Conservation (phyloP, 1,140 invertebrate genomes). For the Trypoxylus dichotomus region DNA sequence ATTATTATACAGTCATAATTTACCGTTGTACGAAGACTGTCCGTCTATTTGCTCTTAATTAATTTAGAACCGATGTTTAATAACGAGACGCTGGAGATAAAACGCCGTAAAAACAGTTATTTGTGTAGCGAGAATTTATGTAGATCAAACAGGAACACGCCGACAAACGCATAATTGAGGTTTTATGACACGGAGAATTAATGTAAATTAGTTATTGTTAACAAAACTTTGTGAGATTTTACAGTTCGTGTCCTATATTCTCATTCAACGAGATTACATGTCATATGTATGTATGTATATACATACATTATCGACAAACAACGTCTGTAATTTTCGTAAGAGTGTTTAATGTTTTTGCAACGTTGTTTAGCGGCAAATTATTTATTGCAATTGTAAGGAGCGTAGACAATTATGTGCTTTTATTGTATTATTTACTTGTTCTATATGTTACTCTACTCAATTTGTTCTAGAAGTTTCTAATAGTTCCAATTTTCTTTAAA, state of each 20-base stretch:
- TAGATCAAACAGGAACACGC: slow-evolving; percentile 6
- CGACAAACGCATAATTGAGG: slow-evolving; percentile 12
- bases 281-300: neutral
- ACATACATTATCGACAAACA: neutral
- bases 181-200: neutral
- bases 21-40: slow-evolving; percentile 6
- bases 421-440: neutral
- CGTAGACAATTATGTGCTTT: neutral
- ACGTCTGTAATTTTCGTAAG: neutral
- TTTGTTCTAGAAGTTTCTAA: neutral
- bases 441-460: neutral
- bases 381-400: neutral
- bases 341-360: neutral
- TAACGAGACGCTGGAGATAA: neutral
- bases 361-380: neutral
- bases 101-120: slow-evolving; percentile 19
- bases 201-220: slow-evolving; percentile 15
- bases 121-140: slow-evolving; percentile 21
- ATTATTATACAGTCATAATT: slow-evolving; percentile 12
- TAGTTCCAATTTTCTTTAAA: no score
- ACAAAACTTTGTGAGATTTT: neutral
- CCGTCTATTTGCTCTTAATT: slow-evolving; percentile 15
- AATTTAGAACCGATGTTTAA: neutral
- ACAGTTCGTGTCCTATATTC: neutral
- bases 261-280: neutral